Evolutionary conservation across 23 tunicate genomes (phyloP).

Genomic region (Styela plicata): DNA sequence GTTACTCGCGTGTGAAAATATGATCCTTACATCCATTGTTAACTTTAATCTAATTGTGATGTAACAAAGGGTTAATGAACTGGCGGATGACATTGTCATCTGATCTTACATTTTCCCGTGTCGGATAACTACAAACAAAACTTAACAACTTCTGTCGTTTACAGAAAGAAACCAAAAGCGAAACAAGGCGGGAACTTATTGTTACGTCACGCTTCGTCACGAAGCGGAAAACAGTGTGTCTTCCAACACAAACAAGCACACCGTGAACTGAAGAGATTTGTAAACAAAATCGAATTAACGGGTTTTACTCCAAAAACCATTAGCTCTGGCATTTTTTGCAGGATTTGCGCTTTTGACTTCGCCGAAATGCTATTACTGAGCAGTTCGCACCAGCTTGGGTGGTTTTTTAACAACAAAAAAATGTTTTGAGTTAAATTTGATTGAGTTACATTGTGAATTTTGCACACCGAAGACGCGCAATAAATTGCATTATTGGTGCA

Average conservation of each 20-base stretch:
- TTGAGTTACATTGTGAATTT: no score
- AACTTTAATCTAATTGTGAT: not conserved
- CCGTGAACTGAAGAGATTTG: not conserved
- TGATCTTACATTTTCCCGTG: conserved; percentile 10
- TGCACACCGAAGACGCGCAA: no score
- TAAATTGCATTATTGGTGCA: no score
- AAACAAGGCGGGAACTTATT: conserved; percentile 7
- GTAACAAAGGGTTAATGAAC: not conserved
- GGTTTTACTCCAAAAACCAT: not conserved
- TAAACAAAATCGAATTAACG: conserved; percentile 6
- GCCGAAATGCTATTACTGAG: no score
- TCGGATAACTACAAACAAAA: conserved; percentile 13
- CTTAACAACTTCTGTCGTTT: not conserved
- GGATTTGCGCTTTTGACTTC: not conserved
- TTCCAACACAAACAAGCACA: conserved; percentile 2
- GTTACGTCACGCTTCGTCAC: conserved; percentile 22
- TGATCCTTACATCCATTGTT: no score
- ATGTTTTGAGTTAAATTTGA: no score
- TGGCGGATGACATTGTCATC: not conserved
- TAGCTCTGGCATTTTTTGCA: not conserved
- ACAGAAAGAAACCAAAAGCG: not conserved
- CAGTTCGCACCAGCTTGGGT: no score
- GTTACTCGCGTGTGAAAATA: no score
- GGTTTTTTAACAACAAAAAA: no score
- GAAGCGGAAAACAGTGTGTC: conserved; percentile 16